phyloP scores from a whole-genome alignment of 1,140 invertebrate genomes.

The Thaumetopoea pityocampa region DNA sequence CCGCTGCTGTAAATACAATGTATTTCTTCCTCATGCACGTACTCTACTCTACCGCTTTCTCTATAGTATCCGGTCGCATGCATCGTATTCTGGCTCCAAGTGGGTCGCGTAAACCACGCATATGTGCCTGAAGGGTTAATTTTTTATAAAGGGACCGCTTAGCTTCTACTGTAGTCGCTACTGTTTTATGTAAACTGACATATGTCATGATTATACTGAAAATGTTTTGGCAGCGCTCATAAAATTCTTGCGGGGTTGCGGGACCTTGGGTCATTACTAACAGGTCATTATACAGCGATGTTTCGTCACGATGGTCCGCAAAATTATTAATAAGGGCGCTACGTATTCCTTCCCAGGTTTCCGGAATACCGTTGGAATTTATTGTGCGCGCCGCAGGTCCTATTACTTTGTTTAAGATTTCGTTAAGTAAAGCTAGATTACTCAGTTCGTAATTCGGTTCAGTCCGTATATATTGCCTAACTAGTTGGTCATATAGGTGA shows the following conservation, averaged over 20 bases:
- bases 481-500: conserved; percentile 18
- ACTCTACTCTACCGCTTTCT: too few species aligned
- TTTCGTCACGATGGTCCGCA: conserved; percentile 22
- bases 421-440: conserved; percentile 11
- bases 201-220: conserved; percentile 27
- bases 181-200: conserved; percentile 11
- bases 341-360: conserved; percentile 22
- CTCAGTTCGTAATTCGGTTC: not conserved
- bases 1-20: too few species aligned
- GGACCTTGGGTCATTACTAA: conserved; percentile 14
- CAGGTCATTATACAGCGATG: conserved; percentile 20
- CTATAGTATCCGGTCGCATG: conserved; percentile 16
- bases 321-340: conserved; percentile 23
- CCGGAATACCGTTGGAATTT: conserved; percentile 24
- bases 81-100: conserved; percentile 15
- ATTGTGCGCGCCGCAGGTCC: conserved; percentile 17
- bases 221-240: conserved; percentile 17
- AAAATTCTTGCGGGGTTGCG: conserved; percentile 19
- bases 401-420: conserved; percentile 14
- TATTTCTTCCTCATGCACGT: conserved; percentile 18
- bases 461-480: conserved; percentile 1
- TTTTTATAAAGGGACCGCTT: too few species aligned
- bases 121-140: conserved; percentile 16
- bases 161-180: too few species aligned
- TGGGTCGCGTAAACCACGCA: conserved; percentile 18